These are phyloP conservation scores for Alosa alosa DNA, from an alignment of 2,113 vertebrate species.

Conservation along the genomic window DNA sequence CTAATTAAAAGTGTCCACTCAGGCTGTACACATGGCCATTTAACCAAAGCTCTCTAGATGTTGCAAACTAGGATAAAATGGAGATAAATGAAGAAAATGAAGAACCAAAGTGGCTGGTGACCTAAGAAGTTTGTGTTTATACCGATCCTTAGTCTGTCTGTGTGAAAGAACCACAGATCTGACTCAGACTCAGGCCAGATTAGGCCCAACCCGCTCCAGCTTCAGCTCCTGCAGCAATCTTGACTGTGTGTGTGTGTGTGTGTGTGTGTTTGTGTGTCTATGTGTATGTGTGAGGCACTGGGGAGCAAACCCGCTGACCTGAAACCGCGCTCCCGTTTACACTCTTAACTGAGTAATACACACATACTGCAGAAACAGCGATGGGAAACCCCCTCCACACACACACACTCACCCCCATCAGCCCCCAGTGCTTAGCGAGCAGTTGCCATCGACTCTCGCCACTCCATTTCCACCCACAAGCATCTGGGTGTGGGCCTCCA, in stretches of 20 bases:
- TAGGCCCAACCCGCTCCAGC: neutral
- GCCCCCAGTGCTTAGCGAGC: neutral
- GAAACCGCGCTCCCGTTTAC: neutral
- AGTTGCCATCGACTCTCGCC: neutral
- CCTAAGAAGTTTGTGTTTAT: no score
- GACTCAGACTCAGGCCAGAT: neutral
- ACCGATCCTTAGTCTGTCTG: neutral
- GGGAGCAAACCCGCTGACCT: neutral
- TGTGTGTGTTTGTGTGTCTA: no score
- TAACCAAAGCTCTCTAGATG: neutral
- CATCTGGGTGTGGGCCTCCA: constrained; percentile 53
- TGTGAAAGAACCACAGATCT: neutral
- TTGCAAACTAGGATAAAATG: no score
- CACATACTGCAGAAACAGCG: neutral
- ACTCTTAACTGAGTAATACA: constrained; percentile 17
- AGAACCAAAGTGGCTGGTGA: no score
- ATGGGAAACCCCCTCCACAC: neutral
- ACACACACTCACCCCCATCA: neutral
- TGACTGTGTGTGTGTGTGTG: no score
- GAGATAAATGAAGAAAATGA: no score
- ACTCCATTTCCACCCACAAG: constrained; percentile 18
- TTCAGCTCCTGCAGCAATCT: no score
- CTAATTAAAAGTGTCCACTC: neutral
- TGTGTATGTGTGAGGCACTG: neutral
- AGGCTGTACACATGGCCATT: neutral